A percentile compares a stretch with the other conserved stretches of the same genome.
These are phyloP conservation scores for Heliconius cydno DNA, from an alignment of 2,888 invertebrate species.

Conservation along the genomic window DNA sequence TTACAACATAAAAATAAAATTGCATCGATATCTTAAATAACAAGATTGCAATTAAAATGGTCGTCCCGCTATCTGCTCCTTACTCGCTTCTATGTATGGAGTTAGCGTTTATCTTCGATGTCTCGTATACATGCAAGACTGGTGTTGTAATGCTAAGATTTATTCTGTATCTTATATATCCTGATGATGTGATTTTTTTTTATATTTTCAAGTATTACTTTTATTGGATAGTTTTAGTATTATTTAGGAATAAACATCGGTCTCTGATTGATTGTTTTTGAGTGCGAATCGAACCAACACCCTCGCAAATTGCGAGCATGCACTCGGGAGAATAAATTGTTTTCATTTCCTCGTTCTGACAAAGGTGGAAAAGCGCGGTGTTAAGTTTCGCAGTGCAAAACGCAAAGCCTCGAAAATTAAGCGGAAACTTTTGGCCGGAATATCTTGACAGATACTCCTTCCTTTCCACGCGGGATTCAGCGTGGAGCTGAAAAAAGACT, in stretches of 20 bases:
- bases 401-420: no score
- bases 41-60: conserved; percentile 43
- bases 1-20: conserved; percentile 17
- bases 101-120: conserved; percentile 41
- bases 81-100: conserved; percentile 42
- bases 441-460: no score
- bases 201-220: neutral
- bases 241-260: neutral
- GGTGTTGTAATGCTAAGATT: neutral
- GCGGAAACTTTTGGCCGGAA: no score
- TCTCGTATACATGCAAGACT: conserved; percentile 4
- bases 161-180: neutral
- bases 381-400: no score
- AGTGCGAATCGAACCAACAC: no score
- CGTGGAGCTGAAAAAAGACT: neutral
- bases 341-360: no score
- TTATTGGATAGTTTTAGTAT: neutral
- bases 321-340: no score
- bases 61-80: conserved; percentile 37
- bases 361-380: no score
- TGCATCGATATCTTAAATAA: conserved; percentile 19
- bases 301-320: no score
- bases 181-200: neutral
- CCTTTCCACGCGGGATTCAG: neutral
- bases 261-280: no score